Evolutionary conservation across 2,113 vertebrate species (phyloP).

Genomic region (Bostrychus sinensis): DNA sequence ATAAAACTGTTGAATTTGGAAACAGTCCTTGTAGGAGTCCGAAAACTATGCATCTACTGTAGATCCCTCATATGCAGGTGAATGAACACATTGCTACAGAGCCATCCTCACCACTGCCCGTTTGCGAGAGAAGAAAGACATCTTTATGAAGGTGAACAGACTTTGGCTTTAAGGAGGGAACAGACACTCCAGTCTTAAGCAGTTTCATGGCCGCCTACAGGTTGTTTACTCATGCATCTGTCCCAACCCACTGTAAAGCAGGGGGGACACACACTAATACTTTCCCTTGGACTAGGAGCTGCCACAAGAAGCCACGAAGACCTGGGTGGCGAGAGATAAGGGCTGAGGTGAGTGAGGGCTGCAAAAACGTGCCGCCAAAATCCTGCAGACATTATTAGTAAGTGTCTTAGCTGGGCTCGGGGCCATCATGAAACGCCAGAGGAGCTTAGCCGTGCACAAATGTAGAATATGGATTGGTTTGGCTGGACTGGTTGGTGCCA

Average conservation of each 20-base stretch:
- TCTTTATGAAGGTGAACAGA: slow-evolving; percentile 76
- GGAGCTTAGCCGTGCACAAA: slow-evolving; percentile 55
- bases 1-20: slow-evolving; percentile 37
- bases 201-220: slow-evolving; percentile 55
- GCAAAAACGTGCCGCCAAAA: slow-evolving; percentile 39
- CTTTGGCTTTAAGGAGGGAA: slow-evolving; percentile 69
- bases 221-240: slow-evolving; percentile 63
- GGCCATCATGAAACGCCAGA: slow-evolving; percentile 46
- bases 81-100: slow-evolving; percentile 60
- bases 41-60: slow-evolving; percentile 51
- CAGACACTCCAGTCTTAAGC: slow-evolving; percentile 50
- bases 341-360: slow-evolving; percentile 42
- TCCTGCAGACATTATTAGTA: slow-evolving; percentile 52
- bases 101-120: slow-evolving; percentile 49
- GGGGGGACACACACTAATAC: slow-evolving; percentile 16
- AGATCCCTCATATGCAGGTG: slow-evolving; percentile 71
- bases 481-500: slow-evolving; percentile 12
- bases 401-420: slow-evolving; percentile 54
- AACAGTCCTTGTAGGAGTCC: slow-evolving; percentile 28
- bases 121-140: slow-evolving; percentile 64
- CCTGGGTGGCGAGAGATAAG: slow-evolving; percentile 64
- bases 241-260: slow-evolving; percentile 38
- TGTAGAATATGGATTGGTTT: slow-evolving; percentile 36
- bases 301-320: slow-evolving; percentile 43
- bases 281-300: slow-evolving; percentile 16